phyloP scores from a whole-genome alignment of 2,888 invertebrate genomes.

The Tipula helvola region DNA sequence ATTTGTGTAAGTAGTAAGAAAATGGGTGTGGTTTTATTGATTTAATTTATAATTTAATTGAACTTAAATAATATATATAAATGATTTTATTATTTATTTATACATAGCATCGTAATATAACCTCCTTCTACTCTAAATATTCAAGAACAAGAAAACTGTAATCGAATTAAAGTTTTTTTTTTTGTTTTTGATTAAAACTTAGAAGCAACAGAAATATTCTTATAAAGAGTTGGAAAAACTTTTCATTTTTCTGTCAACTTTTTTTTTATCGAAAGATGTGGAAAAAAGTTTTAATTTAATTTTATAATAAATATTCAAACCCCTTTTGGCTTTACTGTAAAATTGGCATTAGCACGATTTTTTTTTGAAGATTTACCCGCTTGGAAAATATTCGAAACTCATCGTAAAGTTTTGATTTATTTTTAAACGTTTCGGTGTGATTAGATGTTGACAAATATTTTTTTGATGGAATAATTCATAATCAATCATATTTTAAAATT shows the following conservation, averaged over 20 bases:
- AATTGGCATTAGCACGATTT: background rate
- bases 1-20: background rate
- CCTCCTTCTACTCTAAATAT: background rate
- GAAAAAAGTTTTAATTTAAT: background rate
- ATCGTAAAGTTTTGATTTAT: background rate
- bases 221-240: background rate
- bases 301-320: background rate
- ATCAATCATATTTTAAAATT: background rate
- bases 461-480: background rate
- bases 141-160: background rate
- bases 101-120: background rate
- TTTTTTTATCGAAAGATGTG: background rate
- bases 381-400: background rate
- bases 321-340: background rate
- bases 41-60: slow-evolving; percentile 4
- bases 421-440: background rate
- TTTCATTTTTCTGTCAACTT: background rate
- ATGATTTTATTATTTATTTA: slow-evolving; percentile 4
- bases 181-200: background rate
- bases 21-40: background rate
- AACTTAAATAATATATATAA: background rate
- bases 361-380: background rate
- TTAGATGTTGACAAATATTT: background rate
- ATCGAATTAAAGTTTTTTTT: background rate
- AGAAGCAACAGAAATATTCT: background rate